Percentiles rank a stretch among this genome's conserved stretches.
phyloP scores from a whole-genome alignment of 2,113 vertebrate species.

The Holacanthus passer region DNA sequence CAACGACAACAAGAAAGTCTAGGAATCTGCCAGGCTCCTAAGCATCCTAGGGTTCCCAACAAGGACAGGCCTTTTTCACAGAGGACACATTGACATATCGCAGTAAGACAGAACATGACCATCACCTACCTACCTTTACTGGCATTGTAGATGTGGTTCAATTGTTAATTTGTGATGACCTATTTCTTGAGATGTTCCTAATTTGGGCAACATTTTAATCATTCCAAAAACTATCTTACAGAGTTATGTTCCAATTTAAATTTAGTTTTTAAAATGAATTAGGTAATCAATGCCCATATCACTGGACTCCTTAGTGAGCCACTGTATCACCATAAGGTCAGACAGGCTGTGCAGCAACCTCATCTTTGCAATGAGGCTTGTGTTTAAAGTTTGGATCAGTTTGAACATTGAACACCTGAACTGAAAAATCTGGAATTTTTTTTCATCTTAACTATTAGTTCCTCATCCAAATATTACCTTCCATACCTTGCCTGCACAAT shows the following conservation, averaged over 20 bases:
- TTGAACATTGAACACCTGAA: too few relatives aligned
- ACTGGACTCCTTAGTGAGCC: background rate
- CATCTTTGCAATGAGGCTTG: too few relatives aligned
- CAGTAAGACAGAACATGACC: background rate
- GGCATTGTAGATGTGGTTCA: background rate
- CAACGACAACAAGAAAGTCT: background rate
- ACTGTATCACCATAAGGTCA: background rate
- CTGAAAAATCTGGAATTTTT: too few relatives aligned
- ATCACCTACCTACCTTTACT: too few relatives aligned
- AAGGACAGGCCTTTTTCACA: too few relatives aligned
- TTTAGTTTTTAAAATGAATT: background rate
- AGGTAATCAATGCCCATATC: conserved; percentile 1
- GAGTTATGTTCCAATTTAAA: background rate
- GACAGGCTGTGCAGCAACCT: background rate
- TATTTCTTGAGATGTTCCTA: too few relatives aligned
- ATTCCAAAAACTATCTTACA: background rate
- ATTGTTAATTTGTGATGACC: background rate
- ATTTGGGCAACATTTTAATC: background rate
- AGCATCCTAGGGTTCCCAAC: background rate
- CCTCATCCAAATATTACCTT: too few relatives aligned
- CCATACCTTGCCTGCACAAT: too few relatives aligned
- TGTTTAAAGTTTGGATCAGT: too few relatives aligned
- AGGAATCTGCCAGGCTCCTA: background rate
- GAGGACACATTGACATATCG: too few relatives aligned
- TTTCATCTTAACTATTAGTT: too few relatives aligned